These are phyloP conservation scores for Solen grandis DNA, from an alignment of 1,140 invertebrate genomes.

Conservation along the genomic window DNA sequence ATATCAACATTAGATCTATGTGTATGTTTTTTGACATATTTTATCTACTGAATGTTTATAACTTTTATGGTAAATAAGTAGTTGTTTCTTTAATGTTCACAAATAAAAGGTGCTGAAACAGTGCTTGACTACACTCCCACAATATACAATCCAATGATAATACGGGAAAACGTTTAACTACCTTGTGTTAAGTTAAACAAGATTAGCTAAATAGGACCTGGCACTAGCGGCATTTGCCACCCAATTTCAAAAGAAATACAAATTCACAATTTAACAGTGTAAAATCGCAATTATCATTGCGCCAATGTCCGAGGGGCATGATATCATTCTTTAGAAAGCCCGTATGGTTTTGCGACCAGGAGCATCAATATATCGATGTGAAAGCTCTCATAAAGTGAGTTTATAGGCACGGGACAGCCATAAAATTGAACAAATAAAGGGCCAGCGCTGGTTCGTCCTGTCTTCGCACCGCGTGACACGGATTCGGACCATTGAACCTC, in stretches of 20 bases:
- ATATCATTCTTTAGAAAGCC: conserved; percentile 4
- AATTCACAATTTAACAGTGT: conserved; percentile 44
- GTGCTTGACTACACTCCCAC: too few species aligned
- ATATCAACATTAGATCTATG: too few species aligned
- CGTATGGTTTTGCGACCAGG: conserved; percentile 6
- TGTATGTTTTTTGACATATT: too few species aligned
- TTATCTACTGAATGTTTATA: too few species aligned
- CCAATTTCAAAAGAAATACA: conserved; percentile 40
- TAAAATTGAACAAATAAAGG: conserved; percentile 34
- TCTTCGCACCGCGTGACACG: conserved; percentile 40
- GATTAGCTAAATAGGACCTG: conserved; percentile 56
- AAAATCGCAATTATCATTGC: conserved; percentile 49
- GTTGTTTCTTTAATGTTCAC: too few species aligned
- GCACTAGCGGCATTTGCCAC: conserved; percentile 41
- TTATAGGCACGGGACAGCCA: conserved; percentile 18
- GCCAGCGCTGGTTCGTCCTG: neutral
- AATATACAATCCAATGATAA: too few species aligned
- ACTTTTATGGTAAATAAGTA: too few species aligned
- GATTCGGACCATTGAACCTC: neutral
- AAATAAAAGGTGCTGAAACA: too few species aligned
- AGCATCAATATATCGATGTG: conserved; percentile 14
- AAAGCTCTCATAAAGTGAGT: conserved; percentile 41
- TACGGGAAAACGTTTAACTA: conserved; percentile 17
- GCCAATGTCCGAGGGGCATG: conserved; percentile 26
- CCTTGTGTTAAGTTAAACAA: conserved; percentile 54